phyloP scores from a whole-genome alignment of 1,140 invertebrate species.

The Physella acuta region DNA sequence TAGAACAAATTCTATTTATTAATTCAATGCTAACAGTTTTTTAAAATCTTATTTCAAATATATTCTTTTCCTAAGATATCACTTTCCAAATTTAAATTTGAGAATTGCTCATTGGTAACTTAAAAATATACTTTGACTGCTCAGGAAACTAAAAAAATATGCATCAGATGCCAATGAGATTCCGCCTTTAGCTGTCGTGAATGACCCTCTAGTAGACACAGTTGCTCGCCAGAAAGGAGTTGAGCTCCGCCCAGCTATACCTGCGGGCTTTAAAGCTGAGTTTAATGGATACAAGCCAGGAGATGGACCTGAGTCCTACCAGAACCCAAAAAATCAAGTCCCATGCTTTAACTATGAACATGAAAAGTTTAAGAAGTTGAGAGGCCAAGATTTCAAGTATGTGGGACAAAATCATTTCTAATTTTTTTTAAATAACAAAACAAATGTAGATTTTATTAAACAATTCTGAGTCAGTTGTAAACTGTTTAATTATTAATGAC shows the following conservation, averaged over 20 bases:
- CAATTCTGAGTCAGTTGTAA: not conserved
- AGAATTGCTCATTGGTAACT: not conserved
- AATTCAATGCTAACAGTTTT: no score
- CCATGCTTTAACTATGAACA: slow-evolving; percentile 54
- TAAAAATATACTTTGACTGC: not conserved
- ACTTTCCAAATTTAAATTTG: not conserved
- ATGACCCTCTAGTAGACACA: slow-evolving; percentile 52
- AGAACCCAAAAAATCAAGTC: slow-evolving; percentile 50
- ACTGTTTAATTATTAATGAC: not conserved
- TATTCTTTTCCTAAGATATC: no score
- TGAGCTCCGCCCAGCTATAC: slow-evolving; percentile 33
- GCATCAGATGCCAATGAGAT: no score
- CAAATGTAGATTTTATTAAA: not conserved
- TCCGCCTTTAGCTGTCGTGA: slow-evolving; percentile 52
- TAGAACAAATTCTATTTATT: no score
- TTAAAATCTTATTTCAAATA: no score
- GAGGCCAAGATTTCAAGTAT: slow-evolving; percentile 58
- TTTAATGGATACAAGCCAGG: slow-evolving; percentile 55
- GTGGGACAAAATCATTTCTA: slow-evolving; percentile 22
- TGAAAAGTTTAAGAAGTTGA: slow-evolving; percentile 36
- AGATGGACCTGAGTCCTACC: slow-evolving; percentile 45
- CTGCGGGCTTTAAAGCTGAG: slow-evolving; percentile 34
- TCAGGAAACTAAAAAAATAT: slow-evolving; percentile 3
- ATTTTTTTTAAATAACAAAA: not conserved
- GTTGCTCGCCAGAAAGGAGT: slow-evolving; percentile 36